Evolutionary conservation across 2,888 invertebrate genomes (phyloP), one percentile per base, ranked within the genome.

Genomic region (Drosophila maculinotata): DNA sequence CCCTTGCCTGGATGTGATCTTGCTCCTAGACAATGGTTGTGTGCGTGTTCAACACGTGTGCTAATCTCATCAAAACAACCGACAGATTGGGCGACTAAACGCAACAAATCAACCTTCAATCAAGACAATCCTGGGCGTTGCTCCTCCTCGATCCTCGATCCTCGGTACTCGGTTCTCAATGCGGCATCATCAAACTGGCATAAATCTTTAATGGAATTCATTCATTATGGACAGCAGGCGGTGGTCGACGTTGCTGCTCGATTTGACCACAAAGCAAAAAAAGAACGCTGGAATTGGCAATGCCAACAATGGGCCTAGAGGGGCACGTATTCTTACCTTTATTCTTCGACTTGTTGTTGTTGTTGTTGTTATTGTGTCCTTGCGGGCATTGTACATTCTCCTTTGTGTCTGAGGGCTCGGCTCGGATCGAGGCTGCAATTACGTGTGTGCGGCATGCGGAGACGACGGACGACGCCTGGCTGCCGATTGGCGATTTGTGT

Each of bases 41-140:
- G 79, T 87, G 88, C 89, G 86, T 86, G 87, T 82, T 79, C 77
- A 88, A 90, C 90, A 90, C 90, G 90, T 90, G 90, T 90, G 89
- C 88, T 89, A 89, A 90, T 86, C 89, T 79, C 70, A 76, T 69
- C 66, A 62, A 68, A 75, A 74, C 69, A 67, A 69, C 83, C 73
- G 80, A 66, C 76, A 35, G 49, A 65, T 44, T 42, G 49, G 25
- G 30, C 74, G 69, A 72, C 81, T 74, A 81, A 84, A 84, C 66
- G 76, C 76, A 75, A 80, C 88, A 89, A 87, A 87, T 79, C 89
- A 87, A 87, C 84, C 87, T 90, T 89, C 89, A 90, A 89, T 85
- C 90, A 89, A 89, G 89, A 54, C 73, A 57, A 69, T 42, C 33
- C 51, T 39, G 51, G 41, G 41, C 51, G 49, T 56, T 74, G 41